phyloP scores from a whole-genome alignment of 2,888 invertebrate species.

The Coelinius sp. region DNA sequence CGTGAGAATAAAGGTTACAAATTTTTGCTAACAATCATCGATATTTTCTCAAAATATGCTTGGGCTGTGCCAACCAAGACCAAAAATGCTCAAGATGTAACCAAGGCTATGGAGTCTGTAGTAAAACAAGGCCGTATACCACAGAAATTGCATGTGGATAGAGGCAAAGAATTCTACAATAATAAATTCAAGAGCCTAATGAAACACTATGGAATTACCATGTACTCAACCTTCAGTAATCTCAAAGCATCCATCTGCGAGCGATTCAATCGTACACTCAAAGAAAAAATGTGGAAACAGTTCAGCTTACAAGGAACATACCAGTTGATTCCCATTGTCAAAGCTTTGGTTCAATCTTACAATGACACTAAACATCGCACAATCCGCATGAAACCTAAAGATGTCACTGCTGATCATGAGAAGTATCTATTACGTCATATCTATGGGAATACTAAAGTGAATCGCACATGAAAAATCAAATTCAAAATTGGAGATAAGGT shows the following conservation, averaged over 20 bases:
- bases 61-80: constrained; percentile 62
- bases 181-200: too few relatives aligned
- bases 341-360: constrained; percentile 42
- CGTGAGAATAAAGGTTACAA: constrained; percentile 59
- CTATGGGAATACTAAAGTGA: not conserved
- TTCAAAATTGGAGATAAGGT: not conserved
- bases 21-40: too few relatives aligned
- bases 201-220: too few relatives aligned
- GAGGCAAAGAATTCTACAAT: too few relatives aligned
- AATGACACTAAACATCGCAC: constrained; percentile 59
- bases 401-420: constrained; percentile 57
- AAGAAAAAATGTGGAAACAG: constrained; percentile 52
- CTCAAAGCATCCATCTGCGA: too few relatives aligned
- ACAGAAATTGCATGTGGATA: constrained; percentile 48
- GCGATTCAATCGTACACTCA: constrained; percentile 51
- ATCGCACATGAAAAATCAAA: not conserved
- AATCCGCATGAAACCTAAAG: constrained; percentile 56
- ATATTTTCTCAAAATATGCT: constrained; percentile 65
- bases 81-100: constrained; percentile 56
- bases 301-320: constrained; percentile 47
- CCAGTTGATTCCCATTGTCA: constrained; percentile 44
- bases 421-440: not conserved
- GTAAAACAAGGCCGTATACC: constrained; percentile 35
- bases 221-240: too few relatives aligned
- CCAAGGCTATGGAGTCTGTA: constrained; percentile 46